These are phyloP conservation scores for Pimpla rufipes DNA, from an alignment of 2,888 invertebrate species.

Conservation along the genomic window DNA sequence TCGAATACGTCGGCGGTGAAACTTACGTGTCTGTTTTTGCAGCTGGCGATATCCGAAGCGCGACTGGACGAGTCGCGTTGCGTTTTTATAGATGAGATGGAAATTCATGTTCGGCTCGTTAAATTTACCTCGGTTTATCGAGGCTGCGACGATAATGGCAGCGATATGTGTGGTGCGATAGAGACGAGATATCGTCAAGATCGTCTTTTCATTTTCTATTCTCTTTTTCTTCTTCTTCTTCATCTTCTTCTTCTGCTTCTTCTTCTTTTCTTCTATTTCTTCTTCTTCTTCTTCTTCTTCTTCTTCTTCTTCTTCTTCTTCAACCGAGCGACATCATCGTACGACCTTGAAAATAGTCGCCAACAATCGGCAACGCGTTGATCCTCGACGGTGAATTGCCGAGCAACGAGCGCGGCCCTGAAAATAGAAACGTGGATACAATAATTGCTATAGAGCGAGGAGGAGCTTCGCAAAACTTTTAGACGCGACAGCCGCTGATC, in stretches of 20 bases:
- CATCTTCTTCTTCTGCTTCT: no score
- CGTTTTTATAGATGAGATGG: background rate
- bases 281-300: no score
- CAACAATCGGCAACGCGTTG: background rate
- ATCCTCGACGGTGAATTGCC: background rate
- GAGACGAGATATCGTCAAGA: background rate
- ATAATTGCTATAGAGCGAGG: background rate
- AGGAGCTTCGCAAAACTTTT: background rate
- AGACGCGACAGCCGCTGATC: slow-evolving; percentile 26
- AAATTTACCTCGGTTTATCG: background rate
- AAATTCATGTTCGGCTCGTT: background rate
- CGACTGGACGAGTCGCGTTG: background rate
- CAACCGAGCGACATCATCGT: background rate
- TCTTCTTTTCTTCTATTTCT: no score
- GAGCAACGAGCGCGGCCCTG: background rate
- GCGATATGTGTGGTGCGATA: background rate
- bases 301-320: no score
- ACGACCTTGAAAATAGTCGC: background rate
- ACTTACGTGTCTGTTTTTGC: slow-evolving; percentile 12
- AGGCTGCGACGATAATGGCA: background rate
- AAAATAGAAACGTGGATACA: background rate
- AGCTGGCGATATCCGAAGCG: background rate
- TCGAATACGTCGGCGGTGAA: slow-evolving; percentile 1
- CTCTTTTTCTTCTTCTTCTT: no score
- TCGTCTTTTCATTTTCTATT: no score